phyloP scores from a whole-genome alignment of 1,140 invertebrate genomes.

The Antheraea mylitta region DNA sequence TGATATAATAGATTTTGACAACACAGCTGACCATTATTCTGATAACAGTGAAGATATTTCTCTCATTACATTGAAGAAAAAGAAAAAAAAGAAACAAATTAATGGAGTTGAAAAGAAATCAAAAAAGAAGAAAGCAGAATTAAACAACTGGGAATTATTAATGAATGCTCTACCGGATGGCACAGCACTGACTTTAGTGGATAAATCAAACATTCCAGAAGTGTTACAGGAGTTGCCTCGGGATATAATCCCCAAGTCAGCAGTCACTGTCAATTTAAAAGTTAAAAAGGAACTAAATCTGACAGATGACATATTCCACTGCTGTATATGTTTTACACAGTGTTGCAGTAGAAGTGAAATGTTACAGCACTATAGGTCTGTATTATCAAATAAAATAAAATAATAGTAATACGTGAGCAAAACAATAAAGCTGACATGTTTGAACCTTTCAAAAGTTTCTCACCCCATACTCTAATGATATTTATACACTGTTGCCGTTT shows the following conservation, averaged over 20 bases:
- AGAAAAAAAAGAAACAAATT: conserved; percentile 40
- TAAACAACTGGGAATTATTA: conserved; percentile 36
- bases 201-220: conserved; percentile 8
- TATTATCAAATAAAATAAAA: not conserved
- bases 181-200: conserved; percentile 19
- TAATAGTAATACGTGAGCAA: no score
- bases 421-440: no score
- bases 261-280: conserved; percentile 3
- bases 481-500: no score
- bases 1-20: conserved; percentile 28
- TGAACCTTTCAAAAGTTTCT: no score
- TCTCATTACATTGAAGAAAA: conserved; percentile 51
- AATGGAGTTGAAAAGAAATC: conserved; percentile 45
- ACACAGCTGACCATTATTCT: conserved; percentile 33
- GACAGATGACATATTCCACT: conserved; percentile 36
- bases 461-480: no score
- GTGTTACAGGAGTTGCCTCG: conserved; percentile 31
- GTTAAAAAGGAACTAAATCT: conserved; percentile 18
- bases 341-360: conserved; percentile 43
- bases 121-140: conserved; percentile 39
- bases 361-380: conserved; percentile 67
- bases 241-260: not conserved
- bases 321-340: conserved; percentile 67
- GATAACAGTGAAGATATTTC: conserved; percentile 59
- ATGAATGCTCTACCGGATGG: conserved; percentile 28